Conservation (phyloP, 2,888 invertebrate species). For the Ceraclea dissimilis region DNA sequence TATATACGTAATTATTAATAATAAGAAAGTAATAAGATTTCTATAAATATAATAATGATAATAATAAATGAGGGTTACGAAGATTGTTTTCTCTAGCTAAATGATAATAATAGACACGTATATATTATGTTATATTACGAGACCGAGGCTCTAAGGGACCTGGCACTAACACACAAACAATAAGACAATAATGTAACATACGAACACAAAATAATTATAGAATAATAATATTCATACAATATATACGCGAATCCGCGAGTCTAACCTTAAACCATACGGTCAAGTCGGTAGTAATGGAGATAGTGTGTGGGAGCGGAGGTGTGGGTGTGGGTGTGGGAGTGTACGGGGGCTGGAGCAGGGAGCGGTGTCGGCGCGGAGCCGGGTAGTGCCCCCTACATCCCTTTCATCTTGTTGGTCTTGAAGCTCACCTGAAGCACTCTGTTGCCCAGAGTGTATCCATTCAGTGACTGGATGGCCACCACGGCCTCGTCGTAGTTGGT, state of each 20-base stretch:
- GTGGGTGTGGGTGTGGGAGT: not conserved
- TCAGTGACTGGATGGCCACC: conserved; percentile 84
- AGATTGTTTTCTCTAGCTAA: no score
- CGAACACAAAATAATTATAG: conserved; percentile 3
- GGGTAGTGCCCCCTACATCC: conserved; percentile 49
- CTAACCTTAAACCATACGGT: conserved; percentile 9
- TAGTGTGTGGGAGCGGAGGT: conserved; percentile 4
- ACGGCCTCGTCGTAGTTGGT: conserved; percentile 91
- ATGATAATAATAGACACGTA: no score
- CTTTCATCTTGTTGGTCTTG: conserved; percentile 77
- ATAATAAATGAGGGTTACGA: no score
- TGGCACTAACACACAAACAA: conserved; percentile 10
- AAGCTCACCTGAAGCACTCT: conserved; percentile 89
- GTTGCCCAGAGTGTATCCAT: conserved; percentile 86
- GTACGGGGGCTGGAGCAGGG: not conserved
- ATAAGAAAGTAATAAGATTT: conserved; percentile 16
- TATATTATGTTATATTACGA: not conserved
- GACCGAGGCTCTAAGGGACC: conserved; percentile 9
- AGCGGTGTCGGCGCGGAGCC: conserved; percentile 8
- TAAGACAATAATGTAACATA: conserved; percentile 6
- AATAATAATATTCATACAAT: no score
- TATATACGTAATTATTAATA: conserved; percentile 9
- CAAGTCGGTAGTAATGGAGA: conserved; percentile 10
- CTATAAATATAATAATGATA: conserved; percentile 14
- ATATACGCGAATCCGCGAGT: no score